A percentile compares a stretch with the other conserved stretches of the same genome.
These are phyloP conservation scores for Parnassius smintheus DNA, from an alignment of 2,888 invertebrate genomes.

Conservation along the genomic window DNA sequence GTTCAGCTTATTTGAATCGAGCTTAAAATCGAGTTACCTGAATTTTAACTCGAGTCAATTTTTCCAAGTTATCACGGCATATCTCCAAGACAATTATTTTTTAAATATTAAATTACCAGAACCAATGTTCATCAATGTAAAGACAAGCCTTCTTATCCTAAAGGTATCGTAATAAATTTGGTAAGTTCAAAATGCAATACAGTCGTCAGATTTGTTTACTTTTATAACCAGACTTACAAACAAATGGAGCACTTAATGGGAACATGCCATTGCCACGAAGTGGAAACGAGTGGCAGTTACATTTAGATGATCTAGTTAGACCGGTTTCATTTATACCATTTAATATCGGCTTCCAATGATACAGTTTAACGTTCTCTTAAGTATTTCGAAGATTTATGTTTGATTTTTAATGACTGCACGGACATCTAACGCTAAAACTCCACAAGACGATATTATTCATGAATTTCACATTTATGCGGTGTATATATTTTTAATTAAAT, in stretches of 20 bases:
- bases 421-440: not conserved
- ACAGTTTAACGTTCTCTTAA: conserved; percentile 14
- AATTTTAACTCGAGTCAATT: too few relatives aligned
- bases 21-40: too few relatives aligned
- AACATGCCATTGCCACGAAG: conserved; percentile 5
- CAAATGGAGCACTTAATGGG: conserved; percentile 16
- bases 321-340: conserved; percentile 16
- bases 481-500: not conserved
- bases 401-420: conserved; percentile 7
- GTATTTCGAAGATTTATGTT: conserved; percentile 12
- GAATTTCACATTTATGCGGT: not conserved
- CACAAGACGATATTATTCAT: not conserved
- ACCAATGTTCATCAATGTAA: not conserved
- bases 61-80: too few relatives aligned
- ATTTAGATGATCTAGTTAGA: conserved; percentile 12
- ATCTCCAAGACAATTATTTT: too few relatives aligned
- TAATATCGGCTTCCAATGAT: conserved; percentile 14
- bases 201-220: conserved; percentile 14
- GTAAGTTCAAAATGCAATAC: conserved; percentile 9
- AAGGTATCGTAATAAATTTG: not conserved
- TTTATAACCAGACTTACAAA: conserved; percentile 10
- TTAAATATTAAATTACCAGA: too few relatives aligned
- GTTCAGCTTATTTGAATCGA: too few relatives aligned
- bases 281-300: conserved; percentile 4
- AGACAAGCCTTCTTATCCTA: not conserved